phyloP scores from a whole-genome alignment of 2,797 vertebrate species.

The Gobio occitaniae region DNA sequence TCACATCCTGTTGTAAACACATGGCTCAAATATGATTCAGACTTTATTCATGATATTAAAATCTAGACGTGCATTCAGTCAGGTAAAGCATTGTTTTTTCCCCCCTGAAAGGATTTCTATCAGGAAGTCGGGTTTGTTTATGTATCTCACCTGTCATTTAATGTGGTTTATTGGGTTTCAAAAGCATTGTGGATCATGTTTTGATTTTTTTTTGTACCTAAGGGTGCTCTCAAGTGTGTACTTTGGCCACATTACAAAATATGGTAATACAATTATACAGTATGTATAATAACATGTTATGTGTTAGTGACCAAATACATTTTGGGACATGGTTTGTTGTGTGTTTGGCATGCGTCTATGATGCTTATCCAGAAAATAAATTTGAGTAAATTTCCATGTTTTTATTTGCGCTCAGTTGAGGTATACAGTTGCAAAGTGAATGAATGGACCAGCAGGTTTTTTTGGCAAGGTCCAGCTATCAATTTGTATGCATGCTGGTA shows the following conservation, averaged over 20 bases:
- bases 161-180: background rate
- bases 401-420: background rate
- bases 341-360: background rate
- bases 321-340: background rate
- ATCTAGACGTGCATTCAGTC: background rate
- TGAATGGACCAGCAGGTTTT: constrained; percentile 21
- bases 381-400: background rate
- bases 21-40: constrained; percentile 9
- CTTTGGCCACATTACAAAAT: background rate
- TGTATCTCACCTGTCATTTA: background rate
- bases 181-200: background rate
- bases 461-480: constrained; percentile 5
- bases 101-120: background rate
- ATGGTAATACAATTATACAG: background rate
- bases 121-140: background rate
- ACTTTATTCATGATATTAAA: constrained; percentile 5
- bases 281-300: no score
- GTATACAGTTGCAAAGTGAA: background rate
- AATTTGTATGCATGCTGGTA: constrained; percentile 24
- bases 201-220: background rate
- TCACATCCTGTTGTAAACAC: constrained; percentile 41
- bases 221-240: background rate
- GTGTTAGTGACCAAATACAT: background rate
- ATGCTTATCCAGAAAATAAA: background rate
- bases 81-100: background rate